These are phyloP conservation scores for Drosophila elegans DNA, from an alignment of 1,140 invertebrate species.

Conservation along the genomic window DNA sequence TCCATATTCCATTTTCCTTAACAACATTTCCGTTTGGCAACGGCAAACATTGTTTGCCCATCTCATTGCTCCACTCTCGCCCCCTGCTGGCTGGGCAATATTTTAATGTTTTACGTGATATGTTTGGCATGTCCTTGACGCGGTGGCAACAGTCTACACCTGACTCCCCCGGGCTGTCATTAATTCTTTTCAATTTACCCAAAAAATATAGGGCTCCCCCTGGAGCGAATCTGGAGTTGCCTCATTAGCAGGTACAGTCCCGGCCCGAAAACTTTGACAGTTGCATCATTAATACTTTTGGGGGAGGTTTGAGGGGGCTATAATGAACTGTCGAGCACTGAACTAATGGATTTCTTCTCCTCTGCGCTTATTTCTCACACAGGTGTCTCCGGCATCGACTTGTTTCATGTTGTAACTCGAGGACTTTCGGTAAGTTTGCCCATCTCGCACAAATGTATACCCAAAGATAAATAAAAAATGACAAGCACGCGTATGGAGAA, in stretches of 20 bases:
- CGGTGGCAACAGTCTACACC: constrained; percentile 16
- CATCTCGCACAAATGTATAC: background rate
- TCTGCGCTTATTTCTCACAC: constrained; percentile 26
- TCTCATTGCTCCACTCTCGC: background rate
- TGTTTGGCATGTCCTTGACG: constrained; percentile 50
- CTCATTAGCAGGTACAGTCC: constrained; percentile 52
- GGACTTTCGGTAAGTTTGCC: constrained; percentile 74
- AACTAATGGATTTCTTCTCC: constrained; percentile 45
- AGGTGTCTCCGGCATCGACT: constrained; percentile 75
- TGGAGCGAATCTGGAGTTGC: constrained; percentile 1
- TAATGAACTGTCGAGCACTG: constrained; percentile 55
- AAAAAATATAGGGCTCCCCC: background rate
- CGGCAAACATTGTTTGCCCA: constrained; percentile 7
- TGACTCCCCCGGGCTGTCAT: constrained; percentile 13
- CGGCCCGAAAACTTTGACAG: constrained; percentile 65
- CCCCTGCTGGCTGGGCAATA: background rate
- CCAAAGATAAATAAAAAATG: constrained; percentile 2
- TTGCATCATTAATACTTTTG: constrained; percentile 63
- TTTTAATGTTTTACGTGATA: constrained; percentile 52
- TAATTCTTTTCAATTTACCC: constrained; percentile 56
- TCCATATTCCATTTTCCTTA: constrained; percentile 11
- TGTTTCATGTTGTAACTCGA: constrained; percentile 80
- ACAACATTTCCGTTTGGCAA: constrained; percentile 12
- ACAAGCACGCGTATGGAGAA: background rate
- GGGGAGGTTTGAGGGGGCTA: too few relatives aligned